Evolutionary conservation across 2,888 invertebrate species (phyloP).

Genomic region (Hemicrepidius hirtus): DNA sequence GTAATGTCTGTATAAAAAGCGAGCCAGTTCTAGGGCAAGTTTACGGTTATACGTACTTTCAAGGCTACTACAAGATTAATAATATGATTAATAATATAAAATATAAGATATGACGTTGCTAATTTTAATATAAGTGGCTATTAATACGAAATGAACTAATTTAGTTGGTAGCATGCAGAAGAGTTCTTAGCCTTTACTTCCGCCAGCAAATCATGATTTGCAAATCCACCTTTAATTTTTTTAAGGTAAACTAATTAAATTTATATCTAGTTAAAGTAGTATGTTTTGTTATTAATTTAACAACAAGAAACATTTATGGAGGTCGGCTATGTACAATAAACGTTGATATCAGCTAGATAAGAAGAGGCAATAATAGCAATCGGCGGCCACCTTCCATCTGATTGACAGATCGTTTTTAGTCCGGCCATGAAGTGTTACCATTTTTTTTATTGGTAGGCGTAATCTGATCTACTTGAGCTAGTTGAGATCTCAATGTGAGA

Average conservation of each 20-base stretch:
- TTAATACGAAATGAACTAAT: constrained; percentile 3
- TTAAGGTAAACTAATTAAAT: constrained; percentile 11
- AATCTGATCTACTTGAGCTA: constrained; percentile 31
- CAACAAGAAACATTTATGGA: constrained; percentile 3
- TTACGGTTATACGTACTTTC: constrained; percentile 19
- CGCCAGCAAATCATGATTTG: constrained; percentile 19
- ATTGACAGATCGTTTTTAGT: constrained; percentile 45
- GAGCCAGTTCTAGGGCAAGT: constrained; percentile 5
- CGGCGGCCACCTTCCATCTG: constrained; percentile 37
- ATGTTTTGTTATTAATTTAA: background rate
- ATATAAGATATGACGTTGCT: constrained; percentile 15
- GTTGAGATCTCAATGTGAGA: constrained; percentile 19
- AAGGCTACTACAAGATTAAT: constrained; percentile 13
- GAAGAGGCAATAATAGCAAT: constrained; percentile 16
- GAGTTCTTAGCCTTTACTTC: constrained; percentile 15
- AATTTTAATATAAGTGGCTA: constrained; percentile 9
- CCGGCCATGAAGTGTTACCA: constrained; percentile 49
- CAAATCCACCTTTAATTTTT: background rate
- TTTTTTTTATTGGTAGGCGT: constrained; percentile 17
- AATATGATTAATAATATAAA: constrained; percentile 22
- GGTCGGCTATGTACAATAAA: background rate
- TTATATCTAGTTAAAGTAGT: background rate
- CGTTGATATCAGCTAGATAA: constrained; percentile 8
- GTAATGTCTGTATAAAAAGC: too few relatives aligned
- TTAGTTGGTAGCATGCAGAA: constrained; percentile 13